These are phyloP conservation scores for Xenopus petersii DNA, from an alignment of 2,797 vertebrate species.

Conservation along the genomic window DNA sequence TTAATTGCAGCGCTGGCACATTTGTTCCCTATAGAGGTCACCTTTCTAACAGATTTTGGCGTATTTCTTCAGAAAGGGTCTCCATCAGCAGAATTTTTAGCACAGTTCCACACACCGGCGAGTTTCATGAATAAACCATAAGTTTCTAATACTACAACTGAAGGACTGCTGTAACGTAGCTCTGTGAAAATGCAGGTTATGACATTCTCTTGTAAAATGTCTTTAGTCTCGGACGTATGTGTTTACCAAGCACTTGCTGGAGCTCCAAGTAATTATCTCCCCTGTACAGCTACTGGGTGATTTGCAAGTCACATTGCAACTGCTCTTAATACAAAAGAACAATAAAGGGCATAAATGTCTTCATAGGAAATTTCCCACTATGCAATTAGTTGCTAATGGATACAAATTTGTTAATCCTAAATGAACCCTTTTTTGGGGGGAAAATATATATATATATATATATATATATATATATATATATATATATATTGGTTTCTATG, in stretches of 20 bases:
- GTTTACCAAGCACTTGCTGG: neutral
- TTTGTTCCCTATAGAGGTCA: conserved; percentile 33
- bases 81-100: conserved; percentile 44
- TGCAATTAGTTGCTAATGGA: neutral
- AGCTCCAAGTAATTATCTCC: conserved; percentile 2
- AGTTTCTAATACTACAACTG: conserved; percentile 39
- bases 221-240: neutral
- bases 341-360: neutral
- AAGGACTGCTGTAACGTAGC: conserved; percentile 30
- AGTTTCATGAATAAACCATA: conserved; percentile 48
- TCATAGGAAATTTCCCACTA: neutral
- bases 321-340: neutral
- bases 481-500: too few relatives aligned
- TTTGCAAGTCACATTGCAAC: neutral
- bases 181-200: conserved; percentile 35
- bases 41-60: conserved; percentile 35
- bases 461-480: too few relatives aligned
- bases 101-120: conserved; percentile 33
- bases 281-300: neutral
- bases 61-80: conserved; percentile 34
- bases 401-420: neutral
- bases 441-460: too few relatives aligned
- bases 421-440: too few relatives aligned
- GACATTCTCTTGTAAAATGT: conserved; percentile 25
- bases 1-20: conserved; percentile 24